Evolutionary conservation across 2,888 invertebrate species (phyloP), one percentile per base, ranked within the genome.

Genomic region (Onchidella celtica): DNA sequence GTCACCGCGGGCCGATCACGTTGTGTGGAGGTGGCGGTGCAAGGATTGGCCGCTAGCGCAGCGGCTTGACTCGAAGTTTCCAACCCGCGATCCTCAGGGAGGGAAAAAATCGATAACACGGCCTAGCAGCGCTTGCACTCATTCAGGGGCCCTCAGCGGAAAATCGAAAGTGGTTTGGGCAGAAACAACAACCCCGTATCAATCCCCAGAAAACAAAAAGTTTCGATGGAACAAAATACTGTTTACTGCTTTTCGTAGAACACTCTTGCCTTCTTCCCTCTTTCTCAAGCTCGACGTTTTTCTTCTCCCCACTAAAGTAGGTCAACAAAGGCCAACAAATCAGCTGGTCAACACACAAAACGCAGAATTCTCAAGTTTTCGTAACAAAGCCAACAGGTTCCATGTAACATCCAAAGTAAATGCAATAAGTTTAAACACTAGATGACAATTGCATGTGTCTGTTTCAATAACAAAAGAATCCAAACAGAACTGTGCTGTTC

Each of bases 31-130:
- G 77, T 77, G 77, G 77, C 65, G 29, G 29, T 21, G 75, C 75
- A 65, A 68, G 77, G 68, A 65, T 68, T 77, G 68, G 77, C 77
- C 36, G 76, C 77, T n/a, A n/a, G n/a, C n/a, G n/a, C n/a, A n/a
- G n/a, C n/a, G n/a, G n/a, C n/a, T 55, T 21, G 68, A 66, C 77
- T 77, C 24, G 38, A 34, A 77, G 29, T 77, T 76, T 77, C 66
- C 32, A 77, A 77, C 77, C 57, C 38, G 66, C 38, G 68, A n/a
- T n/a, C 65, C 29, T 27, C 21, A 21, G 29, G 29, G 63, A 59
- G 40, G 27, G 21, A 36, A 24, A 77, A 77, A 77, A 77, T 77
- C 77, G 38, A 77, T 77, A 77, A 47, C n/a, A n/a, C n/a, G n/a
- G n/a, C n/a, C n/a, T n/a, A 34, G 55, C 34, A 59, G 24, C 17